Evolutionary conservation across 2,797 vertebrate species (phyloP).

Genomic region (Muraenolepis orangiensis): DNA sequence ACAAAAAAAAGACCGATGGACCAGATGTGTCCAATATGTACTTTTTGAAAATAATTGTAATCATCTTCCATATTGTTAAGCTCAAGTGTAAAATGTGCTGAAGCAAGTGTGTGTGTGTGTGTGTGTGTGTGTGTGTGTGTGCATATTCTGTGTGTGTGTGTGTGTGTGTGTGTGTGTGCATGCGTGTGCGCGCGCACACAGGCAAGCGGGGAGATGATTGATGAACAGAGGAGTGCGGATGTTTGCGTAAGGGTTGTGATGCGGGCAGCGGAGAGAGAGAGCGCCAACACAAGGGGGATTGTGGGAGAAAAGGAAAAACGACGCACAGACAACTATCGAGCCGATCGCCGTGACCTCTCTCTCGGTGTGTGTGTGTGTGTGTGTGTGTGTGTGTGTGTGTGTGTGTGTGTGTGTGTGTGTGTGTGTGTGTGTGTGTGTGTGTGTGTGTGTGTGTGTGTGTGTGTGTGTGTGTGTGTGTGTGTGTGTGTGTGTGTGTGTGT

Average conservation of each 20-base stretch:
- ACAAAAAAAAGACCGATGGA: neutral
- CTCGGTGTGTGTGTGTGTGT: slow-evolving; percentile 15
- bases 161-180: neutral
- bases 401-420: slow-evolving; percentile 21
- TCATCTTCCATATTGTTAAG: neutral
- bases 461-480: slow-evolving; percentile 21
- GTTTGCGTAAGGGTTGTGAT: slow-evolving; percentile 64
- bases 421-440: slow-evolving; percentile 21
- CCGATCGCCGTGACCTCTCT: slow-evolving; percentile 34
- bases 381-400: slow-evolving; percentile 21
- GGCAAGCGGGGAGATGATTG: slow-evolving; percentile 58
- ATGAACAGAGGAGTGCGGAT: slow-evolving; percentile 58
- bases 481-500: slow-evolving; percentile 21
- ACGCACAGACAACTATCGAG: slow-evolving; percentile 51
- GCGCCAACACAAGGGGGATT: slow-evolving; percentile 42
- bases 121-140: too few species aligned
- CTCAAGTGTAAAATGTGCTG: neutral
- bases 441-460: slow-evolving; percentile 21
- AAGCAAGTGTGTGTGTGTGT: neutral
- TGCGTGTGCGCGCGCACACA: slow-evolving; percentile 7
- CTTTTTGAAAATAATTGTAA: neutral
- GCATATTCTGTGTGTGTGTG: too few species aligned
- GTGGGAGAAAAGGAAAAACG: slow-evolving; percentile 61
- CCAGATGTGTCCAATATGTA: slow-evolving; percentile 1
- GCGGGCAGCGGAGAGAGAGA: slow-evolving; percentile 54